These are phyloP conservation scores for Hirtodrosophila cameraria DNA, from an alignment of 2,888 invertebrate species.

Conservation along the genomic window DNA sequence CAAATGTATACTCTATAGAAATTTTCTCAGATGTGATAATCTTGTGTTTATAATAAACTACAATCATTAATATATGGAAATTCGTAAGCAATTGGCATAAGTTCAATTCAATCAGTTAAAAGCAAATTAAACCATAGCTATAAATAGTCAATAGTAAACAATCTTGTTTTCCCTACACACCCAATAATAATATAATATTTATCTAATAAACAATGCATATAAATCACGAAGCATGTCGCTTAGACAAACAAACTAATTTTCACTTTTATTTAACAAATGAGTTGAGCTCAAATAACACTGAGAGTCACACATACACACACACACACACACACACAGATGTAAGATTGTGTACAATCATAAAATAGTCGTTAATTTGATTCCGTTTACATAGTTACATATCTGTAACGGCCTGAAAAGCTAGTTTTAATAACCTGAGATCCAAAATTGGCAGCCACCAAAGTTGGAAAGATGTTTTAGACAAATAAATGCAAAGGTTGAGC, in stretches of 20 bases:
- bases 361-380: constrained; percentile 35
- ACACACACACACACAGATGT: constrained; percentile 2
- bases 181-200: constrained; percentile 36
- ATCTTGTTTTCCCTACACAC: constrained; percentile 25
- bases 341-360: constrained; percentile 42
- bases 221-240: constrained; percentile 64
- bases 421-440: constrained; percentile 51
- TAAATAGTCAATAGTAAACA: no score
- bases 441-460: constrained; percentile 63
- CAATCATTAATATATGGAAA: no score
- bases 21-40: no score
- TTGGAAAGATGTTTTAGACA: constrained; percentile 37
- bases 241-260: constrained; percentile 68
- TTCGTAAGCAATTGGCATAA: no score
- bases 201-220: constrained; percentile 42
- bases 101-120: constrained; percentile 8
- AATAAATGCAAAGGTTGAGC: constrained; percentile 9
- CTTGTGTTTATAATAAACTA: no score
- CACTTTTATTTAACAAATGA: constrained; percentile 75
- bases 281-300: constrained; percentile 34
- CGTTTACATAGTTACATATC: constrained; percentile 28
- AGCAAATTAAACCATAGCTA: background rate
- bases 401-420: constrained; percentile 56
- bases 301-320: constrained; percentile 6
- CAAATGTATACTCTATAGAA: no score